Conservation (phyloP, 2,888 invertebrate species). For the Spisula subtruncata region DNA sequence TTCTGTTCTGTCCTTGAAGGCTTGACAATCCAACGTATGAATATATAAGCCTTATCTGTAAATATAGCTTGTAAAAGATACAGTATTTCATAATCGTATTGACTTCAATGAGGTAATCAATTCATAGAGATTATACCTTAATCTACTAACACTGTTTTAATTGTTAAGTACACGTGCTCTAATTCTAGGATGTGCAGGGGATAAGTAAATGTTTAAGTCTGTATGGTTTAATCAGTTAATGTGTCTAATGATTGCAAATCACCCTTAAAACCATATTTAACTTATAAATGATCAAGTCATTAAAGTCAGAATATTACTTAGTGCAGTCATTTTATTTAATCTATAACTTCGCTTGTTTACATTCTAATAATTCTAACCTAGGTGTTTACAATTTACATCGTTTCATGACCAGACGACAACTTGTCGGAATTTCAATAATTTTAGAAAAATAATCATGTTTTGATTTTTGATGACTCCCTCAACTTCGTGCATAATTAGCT, state of each 20-base stretch:
- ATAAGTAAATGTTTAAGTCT: not conserved
- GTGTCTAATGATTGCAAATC: not conserved
- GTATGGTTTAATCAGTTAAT: not conserved
- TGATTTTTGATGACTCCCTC: not conserved
- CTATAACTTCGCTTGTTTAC: not conserved
- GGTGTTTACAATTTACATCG: not conserved
- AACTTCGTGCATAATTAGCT: conserved; percentile 25
- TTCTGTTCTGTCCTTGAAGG: not conserved
- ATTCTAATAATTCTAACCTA: not conserved
- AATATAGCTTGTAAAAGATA: not conserved
- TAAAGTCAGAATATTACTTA: not conserved
- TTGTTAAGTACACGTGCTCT: not conserved
- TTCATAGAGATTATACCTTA: not conserved
- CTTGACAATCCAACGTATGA: not conserved
- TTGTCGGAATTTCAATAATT: not conserved
- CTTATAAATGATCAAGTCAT: not conserved
- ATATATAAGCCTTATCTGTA: not conserved
- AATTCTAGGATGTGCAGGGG: not conserved
- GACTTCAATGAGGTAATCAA: not conserved
- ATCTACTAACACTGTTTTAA: not conserved
- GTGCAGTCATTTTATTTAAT: not conserved
- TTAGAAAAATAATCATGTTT: not conserved
- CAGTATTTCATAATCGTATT: not conserved
- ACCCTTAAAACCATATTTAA: not conserved
- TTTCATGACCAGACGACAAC: not conserved